Evolutionary conservation across 2,888 invertebrate species (phyloP).

Genomic region (Latrodectus elegans): DNA sequence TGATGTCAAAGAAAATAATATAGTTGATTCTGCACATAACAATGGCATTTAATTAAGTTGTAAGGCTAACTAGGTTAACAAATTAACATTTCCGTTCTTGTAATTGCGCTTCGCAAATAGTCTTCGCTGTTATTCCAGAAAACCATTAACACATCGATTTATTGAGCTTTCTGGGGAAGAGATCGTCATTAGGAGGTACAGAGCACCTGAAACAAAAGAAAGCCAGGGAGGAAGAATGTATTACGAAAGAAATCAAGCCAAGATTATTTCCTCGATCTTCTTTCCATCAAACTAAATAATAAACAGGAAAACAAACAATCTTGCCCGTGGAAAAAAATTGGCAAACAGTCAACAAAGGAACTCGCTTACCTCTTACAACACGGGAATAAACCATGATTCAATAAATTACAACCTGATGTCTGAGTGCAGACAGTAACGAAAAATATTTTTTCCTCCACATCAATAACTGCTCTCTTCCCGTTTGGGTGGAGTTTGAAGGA

Average conservation of each 20-base stretch:
- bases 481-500: background rate
- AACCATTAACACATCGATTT: background rate
- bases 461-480: background rate
- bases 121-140: background rate
- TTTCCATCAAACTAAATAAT: background rate
- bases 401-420: constrained; percentile 16
- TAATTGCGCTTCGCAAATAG: too few relatives aligned
- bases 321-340: background rate
- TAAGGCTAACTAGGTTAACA: too few relatives aligned
- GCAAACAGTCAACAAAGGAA: constrained; percentile 21
- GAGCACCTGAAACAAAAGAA: background rate
- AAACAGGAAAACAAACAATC: background rate
- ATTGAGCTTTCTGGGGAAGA: background rate
- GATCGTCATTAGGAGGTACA: background rate
- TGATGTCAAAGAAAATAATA: too few relatives aligned
- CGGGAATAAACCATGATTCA: constrained; percentile 12
- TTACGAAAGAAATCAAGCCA: background rate
- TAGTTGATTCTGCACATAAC: too few relatives aligned
- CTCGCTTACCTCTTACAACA: background rate
- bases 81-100: too few relatives aligned
- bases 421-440: background rate
- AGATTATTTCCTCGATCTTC: background rate
- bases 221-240: background rate
- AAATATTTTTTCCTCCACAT: background rate
- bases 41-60: too few relatives aligned